Evolutionary conservation across 2,113 vertebrate species (phyloP).

Genomic region (Neotoma lepida): DNA sequence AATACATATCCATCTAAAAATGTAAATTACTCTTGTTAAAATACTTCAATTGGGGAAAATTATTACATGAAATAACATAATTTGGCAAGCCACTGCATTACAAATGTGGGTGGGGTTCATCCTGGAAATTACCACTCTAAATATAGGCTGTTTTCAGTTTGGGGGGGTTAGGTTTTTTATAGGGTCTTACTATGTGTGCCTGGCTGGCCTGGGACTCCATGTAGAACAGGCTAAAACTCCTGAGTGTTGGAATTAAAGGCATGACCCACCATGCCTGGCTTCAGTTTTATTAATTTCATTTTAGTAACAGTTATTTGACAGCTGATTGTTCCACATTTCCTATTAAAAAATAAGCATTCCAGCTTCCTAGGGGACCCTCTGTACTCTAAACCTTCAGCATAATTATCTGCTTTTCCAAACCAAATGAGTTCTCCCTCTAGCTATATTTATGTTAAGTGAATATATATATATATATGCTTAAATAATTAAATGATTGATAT

Average conservation of each 20-base stretch:
- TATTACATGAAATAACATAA: not conserved
- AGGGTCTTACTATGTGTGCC: not conserved
- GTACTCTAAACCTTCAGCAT: not conserved
- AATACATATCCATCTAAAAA: constrained; percentile 7
- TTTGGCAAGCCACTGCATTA: not conserved
- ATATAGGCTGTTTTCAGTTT: not conserved
- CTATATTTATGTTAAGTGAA: not conserved
- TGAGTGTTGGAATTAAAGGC: not conserved
- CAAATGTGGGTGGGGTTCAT: not conserved
- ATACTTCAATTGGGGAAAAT: constrained; percentile 4
- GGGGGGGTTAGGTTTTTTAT: not conserved
- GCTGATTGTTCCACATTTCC: not conserved
- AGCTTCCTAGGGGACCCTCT: not conserved
- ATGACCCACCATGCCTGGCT: not conserved
- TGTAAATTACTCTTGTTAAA: not conserved
- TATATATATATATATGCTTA: not conserved
- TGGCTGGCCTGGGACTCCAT: not conserved
- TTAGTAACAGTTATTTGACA: constrained; percentile 4
- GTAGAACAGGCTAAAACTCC: not conserved
- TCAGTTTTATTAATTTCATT: not conserved
- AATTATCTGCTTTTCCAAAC: not conserved
- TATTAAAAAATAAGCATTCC: not conserved
- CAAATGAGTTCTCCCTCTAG: not conserved
- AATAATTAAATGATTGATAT: not conserved
- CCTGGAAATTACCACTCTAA: constrained; percentile 34